Evolutionary conservation across 2,113 vertebrate species (phyloP).

Genomic region (Myanophis thanlyinensis): DNA sequence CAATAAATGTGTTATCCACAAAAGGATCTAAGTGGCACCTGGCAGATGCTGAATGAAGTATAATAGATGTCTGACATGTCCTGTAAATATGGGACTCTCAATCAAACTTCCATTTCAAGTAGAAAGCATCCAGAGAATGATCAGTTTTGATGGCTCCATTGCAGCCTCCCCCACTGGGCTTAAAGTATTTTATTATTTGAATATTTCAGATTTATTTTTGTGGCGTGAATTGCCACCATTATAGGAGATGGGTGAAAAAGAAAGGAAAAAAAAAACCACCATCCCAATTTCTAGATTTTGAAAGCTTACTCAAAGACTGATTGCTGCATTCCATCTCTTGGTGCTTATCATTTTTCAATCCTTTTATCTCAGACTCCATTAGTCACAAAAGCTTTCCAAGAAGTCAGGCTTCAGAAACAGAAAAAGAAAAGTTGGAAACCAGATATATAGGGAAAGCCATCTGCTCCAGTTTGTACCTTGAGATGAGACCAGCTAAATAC

Average conservation of each 20-base stretch:
- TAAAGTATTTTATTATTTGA: slow-evolving; percentile 27
- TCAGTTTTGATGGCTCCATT: slow-evolving; percentile 43
- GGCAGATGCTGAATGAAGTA: slow-evolving; percentile 50
- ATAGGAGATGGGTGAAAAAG: background rate
- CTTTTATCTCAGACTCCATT: slow-evolving; percentile 15
- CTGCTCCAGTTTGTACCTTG: background rate
- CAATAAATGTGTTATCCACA: slow-evolving; percentile 47
- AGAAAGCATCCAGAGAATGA: slow-evolving; percentile 24
- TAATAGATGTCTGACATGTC: slow-evolving; percentile 52
- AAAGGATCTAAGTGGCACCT: slow-evolving; percentile 48
- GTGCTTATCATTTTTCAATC: slow-evolving; percentile 43
- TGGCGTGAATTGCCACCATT: slow-evolving; percentile 23
- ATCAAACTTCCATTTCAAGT: slow-evolving; percentile 49
- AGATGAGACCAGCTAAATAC: background rate
- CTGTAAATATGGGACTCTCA: slow-evolving; percentile 47
- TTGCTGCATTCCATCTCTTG: slow-evolving; percentile 24
- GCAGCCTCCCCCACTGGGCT: slow-evolving; percentile 40
- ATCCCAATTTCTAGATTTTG: slow-evolving; percentile 18
- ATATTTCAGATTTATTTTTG: slow-evolving; percentile 32
- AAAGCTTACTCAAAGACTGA: slow-evolving; percentile 27
- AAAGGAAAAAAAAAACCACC: background rate
- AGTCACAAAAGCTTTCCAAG: slow-evolving; percentile 14
- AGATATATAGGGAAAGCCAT: background rate
- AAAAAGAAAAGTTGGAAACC: slow-evolving; percentile 17
- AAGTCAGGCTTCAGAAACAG: background rate